These are phyloP conservation scores for Cottus gobio DNA, from an alignment of 2,113 vertebrate genomes.

Conservation along the genomic window DNA sequence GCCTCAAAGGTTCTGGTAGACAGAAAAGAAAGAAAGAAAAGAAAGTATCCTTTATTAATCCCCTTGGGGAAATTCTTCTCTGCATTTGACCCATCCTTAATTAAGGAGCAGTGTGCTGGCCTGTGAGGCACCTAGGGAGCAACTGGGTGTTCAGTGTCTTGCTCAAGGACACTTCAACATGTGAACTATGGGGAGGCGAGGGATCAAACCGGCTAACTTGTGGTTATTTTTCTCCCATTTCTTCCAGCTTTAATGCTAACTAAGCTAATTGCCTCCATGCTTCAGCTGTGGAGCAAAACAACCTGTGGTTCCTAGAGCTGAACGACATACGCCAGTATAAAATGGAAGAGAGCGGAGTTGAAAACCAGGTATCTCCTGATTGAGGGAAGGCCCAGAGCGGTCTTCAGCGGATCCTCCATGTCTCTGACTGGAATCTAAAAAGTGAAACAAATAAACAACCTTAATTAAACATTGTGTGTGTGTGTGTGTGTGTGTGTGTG, in stretches of 20 bases:
- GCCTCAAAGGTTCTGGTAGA: too few species aligned
- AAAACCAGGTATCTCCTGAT: conserved; percentile 83
- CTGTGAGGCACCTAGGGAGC: too few species aligned
- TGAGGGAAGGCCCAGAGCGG: conserved; percentile 74
- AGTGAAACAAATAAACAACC: neutral
- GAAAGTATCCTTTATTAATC: too few species aligned
- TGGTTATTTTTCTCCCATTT: neutral
- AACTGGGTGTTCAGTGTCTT: too few species aligned
- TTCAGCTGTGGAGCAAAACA: neutral
- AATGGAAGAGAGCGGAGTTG: conserved; percentile 81
- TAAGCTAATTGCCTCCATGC: neutral
- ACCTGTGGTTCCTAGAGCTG: neutral
- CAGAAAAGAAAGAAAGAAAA: too few species aligned
- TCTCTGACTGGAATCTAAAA: conserved; percentile 77
- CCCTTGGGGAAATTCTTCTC: too few species aligned
- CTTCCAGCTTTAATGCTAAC: neutral
- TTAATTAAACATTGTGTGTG: neutral
- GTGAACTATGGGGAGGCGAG: too few species aligned
- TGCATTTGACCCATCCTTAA: too few species aligned
- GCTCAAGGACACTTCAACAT: too few species aligned
- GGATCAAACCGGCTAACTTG: too few species aligned
- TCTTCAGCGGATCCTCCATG: conserved; percentile 76
- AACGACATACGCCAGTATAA: conserved; percentile 79
- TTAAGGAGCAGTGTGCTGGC: too few species aligned
- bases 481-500: too few species aligned